Evolutionary conservation across 2,888 invertebrate species (phyloP).

Genomic region (Habroteleia sp.): DNA sequence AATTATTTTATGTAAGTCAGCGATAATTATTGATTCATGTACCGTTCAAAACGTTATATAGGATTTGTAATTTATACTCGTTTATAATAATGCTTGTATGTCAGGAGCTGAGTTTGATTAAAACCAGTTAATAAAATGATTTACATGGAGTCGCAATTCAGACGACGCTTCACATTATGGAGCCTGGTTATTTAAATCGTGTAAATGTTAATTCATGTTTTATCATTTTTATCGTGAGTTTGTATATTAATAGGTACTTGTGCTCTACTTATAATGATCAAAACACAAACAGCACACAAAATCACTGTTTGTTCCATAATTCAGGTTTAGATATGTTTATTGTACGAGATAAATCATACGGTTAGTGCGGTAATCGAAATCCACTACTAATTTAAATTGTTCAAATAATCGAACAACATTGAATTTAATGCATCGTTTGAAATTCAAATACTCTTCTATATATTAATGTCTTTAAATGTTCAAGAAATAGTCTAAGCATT

Average conservation of each 20-base stretch:
- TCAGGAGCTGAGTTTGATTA: slow-evolving; percentile 11
- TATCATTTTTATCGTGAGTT: slow-evolving; percentile 30
- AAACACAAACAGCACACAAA: slow-evolving; percentile 13
- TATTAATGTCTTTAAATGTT: too few species aligned
- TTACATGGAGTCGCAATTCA: slow-evolving; percentile 16
- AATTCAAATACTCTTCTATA: too few species aligned
- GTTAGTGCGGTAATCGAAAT: too few species aligned
- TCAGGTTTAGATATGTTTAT: slow-evolving; percentile 8
- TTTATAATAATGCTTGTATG: slow-evolving; percentile 7
- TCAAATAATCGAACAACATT: too few species aligned
- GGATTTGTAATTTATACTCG: slow-evolving; percentile 9
- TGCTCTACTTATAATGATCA: slow-evolving; percentile 7
- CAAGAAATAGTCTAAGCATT: too few species aligned
- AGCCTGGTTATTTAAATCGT: slow-evolving; percentile 17
- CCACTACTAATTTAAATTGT: too few species aligned
- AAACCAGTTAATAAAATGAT: slow-evolving; percentile 40
- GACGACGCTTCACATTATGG: slow-evolving; percentile 13
- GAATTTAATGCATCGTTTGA: too few species aligned
- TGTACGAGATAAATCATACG: too few species aligned
- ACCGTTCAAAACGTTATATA: too few species aligned
- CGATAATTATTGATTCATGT: too few species aligned
- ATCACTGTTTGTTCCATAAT: slow-evolving; percentile 16
- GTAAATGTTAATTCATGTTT: slow-evolving; percentile 31
- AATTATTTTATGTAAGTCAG: too few species aligned
- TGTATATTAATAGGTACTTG: slow-evolving; percentile 9